These are phyloP conservation scores for Anseranas semipalmata DNA, from an alignment of 2,113 vertebrate genomes.

Conservation along the genomic window DNA sequence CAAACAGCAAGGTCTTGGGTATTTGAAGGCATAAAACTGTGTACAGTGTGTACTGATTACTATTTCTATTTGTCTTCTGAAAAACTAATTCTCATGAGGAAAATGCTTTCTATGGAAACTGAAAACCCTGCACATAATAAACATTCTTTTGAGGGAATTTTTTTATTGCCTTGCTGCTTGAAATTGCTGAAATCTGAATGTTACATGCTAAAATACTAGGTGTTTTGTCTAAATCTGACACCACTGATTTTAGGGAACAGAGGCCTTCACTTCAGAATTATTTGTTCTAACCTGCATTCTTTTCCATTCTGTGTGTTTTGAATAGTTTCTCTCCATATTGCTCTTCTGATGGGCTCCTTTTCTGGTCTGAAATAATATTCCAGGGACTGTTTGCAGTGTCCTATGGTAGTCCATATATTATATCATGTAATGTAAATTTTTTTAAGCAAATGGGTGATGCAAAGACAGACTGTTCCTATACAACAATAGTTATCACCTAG, in stretches of 20 bases:
- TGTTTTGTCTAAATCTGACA: background rate
- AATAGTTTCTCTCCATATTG: background rate
- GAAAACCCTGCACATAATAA: background rate
- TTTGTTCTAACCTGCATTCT: background rate
- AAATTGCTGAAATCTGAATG: background rate
- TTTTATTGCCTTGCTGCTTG: background rate
- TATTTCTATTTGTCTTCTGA: background rate
- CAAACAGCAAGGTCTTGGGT: background rate
- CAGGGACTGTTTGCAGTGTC: background rate
- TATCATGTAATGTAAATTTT: background rate
- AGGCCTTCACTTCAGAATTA: background rate
- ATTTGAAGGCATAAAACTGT: background rate
- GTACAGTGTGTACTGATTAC: background rate
- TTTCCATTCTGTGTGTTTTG: background rate
- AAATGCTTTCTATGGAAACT: background rate
- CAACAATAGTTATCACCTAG: background rate
- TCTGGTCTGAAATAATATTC: background rate
- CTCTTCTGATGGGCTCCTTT: background rate
- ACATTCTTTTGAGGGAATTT: background rate
- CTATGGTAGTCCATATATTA: background rate
- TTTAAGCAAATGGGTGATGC: background rate
- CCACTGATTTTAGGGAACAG: background rate
- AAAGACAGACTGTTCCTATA: background rate
- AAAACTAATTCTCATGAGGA: background rate
- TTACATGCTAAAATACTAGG: background rate